Conservation (phyloP, 2,888 invertebrate species). For the Acholoe squamosa region DNA sequence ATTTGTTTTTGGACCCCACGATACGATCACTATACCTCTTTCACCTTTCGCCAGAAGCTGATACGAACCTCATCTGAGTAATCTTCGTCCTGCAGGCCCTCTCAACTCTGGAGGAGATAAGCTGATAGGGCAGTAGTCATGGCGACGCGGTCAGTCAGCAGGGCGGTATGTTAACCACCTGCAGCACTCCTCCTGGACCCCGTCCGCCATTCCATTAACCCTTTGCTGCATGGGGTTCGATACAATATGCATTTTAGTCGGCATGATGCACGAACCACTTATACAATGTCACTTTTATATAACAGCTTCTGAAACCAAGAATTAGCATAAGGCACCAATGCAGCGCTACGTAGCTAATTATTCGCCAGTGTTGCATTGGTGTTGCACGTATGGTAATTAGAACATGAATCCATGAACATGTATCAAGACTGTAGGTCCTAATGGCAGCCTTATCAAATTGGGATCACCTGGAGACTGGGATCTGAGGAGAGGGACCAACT, state of each 20-base stretch:
- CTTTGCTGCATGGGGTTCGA: too few species aligned
- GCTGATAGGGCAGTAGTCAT: background rate
- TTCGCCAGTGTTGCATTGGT: too few species aligned
- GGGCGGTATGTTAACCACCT: conserved; percentile 41
- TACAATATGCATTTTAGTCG: too few species aligned
- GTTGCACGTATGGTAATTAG: too few species aligned
- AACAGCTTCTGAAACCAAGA: too few species aligned
- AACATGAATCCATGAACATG: too few species aligned
- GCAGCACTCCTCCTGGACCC: background rate
- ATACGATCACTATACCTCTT: too few species aligned
- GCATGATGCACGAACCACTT: too few species aligned
- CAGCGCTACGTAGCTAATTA: too few species aligned
- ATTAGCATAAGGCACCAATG: too few species aligned
- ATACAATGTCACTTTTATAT: too few species aligned
- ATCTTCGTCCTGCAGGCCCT: background rate
- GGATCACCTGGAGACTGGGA: background rate
- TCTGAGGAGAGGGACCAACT: background rate
- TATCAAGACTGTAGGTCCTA: background rate
- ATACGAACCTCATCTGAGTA: background rate
- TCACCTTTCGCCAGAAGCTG: background rate
- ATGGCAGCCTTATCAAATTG: conserved; percentile 4
- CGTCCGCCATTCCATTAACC: background rate
- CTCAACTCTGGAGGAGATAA: background rate
- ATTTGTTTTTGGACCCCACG: too few species aligned
- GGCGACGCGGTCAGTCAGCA: conserved; percentile 8